These are phyloP conservation scores for Melanotaenia nigrans DNA, from an alignment of 2,797 vertebrate genomes.

Conservation along the genomic window DNA sequence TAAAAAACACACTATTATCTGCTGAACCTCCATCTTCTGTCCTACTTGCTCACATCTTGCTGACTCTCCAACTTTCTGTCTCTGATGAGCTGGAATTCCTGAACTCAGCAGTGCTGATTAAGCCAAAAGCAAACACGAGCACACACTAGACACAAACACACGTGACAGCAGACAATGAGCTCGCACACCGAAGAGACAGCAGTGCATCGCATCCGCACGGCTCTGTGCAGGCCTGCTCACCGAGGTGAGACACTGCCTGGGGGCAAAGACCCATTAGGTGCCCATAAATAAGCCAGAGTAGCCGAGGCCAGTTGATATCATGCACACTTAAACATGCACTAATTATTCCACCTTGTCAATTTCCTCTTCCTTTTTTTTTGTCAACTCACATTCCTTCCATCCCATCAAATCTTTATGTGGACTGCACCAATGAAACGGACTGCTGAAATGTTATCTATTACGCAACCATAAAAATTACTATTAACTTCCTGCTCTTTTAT, in stretches of 20 bases:
- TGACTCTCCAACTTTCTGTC: constrained; percentile 58
- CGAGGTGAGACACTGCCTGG: constrained; percentile 35
- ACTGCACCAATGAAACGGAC: neutral
- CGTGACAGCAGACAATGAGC: constrained; percentile 70
- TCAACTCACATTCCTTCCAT: neutral
- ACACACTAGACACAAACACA: constrained; percentile 65
- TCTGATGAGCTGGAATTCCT: constrained; percentile 79
- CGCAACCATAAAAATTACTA: neutral
- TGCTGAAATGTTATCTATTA: neutral
- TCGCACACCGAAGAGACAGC: constrained; percentile 63
- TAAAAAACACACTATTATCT: constrained; percentile 14
- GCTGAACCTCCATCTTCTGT: constrained; percentile 55
- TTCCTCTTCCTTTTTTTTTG: neutral
- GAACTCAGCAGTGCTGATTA: constrained; percentile 83
- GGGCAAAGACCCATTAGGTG: constrained; percentile 49
- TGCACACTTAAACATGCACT: constrained; percentile 17
- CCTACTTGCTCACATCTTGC: constrained; percentile 63
- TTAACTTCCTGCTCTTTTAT: neutral
- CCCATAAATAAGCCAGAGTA: constrained; percentile 45
- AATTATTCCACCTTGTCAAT: neutral
- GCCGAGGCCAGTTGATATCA: constrained; percentile 9
- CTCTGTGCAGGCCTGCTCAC: constrained; percentile 26
- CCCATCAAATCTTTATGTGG: neutral
- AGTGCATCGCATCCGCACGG: constrained; percentile 34
- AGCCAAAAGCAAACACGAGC: constrained; percentile 80